These are phyloP conservation scores for Tetrao urogallus DNA, from an alignment of 2,113 vertebrate genomes.

Conservation along the genomic window DNA sequence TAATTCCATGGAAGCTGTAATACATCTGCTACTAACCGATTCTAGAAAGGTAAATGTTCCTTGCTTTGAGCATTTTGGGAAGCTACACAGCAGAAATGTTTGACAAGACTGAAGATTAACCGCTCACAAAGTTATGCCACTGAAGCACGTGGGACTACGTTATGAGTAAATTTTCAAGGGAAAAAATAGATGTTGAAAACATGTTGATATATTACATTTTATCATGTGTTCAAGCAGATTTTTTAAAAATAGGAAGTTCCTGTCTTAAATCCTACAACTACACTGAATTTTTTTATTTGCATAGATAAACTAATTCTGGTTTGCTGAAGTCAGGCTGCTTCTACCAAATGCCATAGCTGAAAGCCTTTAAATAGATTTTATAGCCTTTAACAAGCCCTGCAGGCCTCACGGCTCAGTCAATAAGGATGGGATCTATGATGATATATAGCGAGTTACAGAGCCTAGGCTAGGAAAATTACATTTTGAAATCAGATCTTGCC, in stretches of 20 bases:
- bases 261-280: not conserved
- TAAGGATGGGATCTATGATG: conserved; percentile 14
- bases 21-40: not conserved
- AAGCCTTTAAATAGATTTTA: conserved; percentile 13
- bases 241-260: not conserved
- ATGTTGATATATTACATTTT: not conserved
- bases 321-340: not conserved
- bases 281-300: not conserved
- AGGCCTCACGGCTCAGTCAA: conserved; percentile 21
- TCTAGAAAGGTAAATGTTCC: not conserved
- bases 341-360: conserved; percentile 15
- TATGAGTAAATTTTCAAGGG: not conserved
- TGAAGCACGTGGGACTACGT: not conserved
- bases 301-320: not conserved
- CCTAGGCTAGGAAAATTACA: not conserved
- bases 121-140: not conserved
- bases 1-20: not conserved
- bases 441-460: conserved; percentile 23
- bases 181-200: not conserved
- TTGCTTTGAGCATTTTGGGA: not conserved
- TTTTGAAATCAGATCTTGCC: conserved; percentile 31
- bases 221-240: not conserved
- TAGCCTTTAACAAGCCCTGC: conserved; percentile 14
- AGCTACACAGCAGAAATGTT: not conserved
- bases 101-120: not conserved